Evolutionary conservation across 2,888 invertebrate genomes (phyloP).

Genomic region (Melipona beecheii): DNA sequence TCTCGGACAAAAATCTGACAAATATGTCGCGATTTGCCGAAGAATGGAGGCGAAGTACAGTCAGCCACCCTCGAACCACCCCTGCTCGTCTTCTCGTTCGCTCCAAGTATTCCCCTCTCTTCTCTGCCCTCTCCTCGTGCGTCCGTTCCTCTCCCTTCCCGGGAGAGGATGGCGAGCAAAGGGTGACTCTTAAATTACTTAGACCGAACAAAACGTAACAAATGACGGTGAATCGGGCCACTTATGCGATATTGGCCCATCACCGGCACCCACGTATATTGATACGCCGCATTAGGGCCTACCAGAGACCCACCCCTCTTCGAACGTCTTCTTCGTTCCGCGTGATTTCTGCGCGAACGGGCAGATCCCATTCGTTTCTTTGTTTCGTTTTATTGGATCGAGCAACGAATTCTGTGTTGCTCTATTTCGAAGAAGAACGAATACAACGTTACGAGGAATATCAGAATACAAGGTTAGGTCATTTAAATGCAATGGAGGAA

Average conservation of each 20-base stretch:
- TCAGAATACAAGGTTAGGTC: too few species aligned
- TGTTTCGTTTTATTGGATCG: background rate
- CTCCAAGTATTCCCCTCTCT: conserved; percentile 29
- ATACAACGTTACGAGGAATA: too few species aligned
- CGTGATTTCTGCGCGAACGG: conserved; percentile 19
- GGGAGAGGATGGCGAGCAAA: conserved; percentile 54
- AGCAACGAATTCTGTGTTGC: too few species aligned
- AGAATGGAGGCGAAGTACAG: conserved; percentile 78
- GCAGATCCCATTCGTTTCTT: background rate
- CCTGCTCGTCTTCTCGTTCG: background rate
- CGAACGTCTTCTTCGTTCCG: background rate
- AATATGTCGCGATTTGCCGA: conserved; percentile 83
- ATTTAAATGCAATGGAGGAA: too few species aligned
- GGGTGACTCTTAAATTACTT: conserved; percentile 80
- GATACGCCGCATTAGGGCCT: conserved; percentile 76
- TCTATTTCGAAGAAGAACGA: too few species aligned
- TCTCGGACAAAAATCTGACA: conserved; percentile 83
- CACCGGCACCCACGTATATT: conserved; percentile 75
- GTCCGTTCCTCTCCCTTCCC: conserved; percentile 11
- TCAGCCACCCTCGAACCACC: conserved; percentile 34
- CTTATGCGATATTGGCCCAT: conserved; percentile 81
- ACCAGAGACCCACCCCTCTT: conserved; percentile 54
- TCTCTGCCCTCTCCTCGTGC: conserved; percentile 1
- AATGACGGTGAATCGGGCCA: conserved; percentile 79
- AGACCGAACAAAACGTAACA: conserved; percentile 81